Evolutionary conservation across 2,113 vertebrate genomes (phyloP).

Genomic region (Mormyrus lacerda): DNA sequence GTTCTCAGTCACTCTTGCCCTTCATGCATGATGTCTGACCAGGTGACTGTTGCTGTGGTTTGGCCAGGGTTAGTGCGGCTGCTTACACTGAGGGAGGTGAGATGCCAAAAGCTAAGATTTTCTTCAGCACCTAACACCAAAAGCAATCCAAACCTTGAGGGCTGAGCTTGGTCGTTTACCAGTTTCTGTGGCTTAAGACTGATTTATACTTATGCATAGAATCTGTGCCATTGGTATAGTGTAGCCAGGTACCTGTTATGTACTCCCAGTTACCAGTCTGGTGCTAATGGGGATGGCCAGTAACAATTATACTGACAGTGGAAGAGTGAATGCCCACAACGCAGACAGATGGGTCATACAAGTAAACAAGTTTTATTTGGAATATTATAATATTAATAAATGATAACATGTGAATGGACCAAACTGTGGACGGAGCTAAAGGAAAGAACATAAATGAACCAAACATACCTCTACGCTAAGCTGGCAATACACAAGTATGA

Average conservation of each 20-base stretch:
- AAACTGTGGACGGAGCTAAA: too few relatives aligned
- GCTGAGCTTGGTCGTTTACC: neutral
- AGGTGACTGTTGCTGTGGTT: slow-evolving; percentile 50
- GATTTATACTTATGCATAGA: neutral
- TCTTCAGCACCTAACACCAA: slow-evolving; percentile 5
- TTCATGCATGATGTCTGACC: slow-evolving; percentile 44
- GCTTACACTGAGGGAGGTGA: slow-evolving; percentile 47
- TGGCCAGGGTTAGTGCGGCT: slow-evolving; percentile 40
- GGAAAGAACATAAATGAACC: too few relatives aligned
- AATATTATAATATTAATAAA: too few relatives aligned
- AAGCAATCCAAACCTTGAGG: slow-evolving; percentile 7
- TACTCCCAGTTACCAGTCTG: too few relatives aligned
- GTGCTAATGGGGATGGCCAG: too few relatives aligned
- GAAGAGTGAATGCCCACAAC: too few relatives aligned
- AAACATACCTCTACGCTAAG: too few relatives aligned
- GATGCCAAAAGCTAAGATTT: slow-evolving; percentile 28
- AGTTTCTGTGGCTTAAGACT: neutral
- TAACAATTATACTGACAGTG: too few relatives aligned
- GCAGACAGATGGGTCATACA: too few relatives aligned
- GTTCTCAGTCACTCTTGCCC: slow-evolving; percentile 22
- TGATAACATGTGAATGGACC: too few relatives aligned
- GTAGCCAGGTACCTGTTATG: neutral
- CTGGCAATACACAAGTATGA: too few relatives aligned
- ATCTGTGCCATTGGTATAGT: neutral
- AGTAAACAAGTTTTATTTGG: too few relatives aligned